Evolutionary conservation across 1,140 invertebrate genomes (phyloP), one percentile per base, ranked within the genome.

Genomic region (Drosophila chauvacae): DNA sequence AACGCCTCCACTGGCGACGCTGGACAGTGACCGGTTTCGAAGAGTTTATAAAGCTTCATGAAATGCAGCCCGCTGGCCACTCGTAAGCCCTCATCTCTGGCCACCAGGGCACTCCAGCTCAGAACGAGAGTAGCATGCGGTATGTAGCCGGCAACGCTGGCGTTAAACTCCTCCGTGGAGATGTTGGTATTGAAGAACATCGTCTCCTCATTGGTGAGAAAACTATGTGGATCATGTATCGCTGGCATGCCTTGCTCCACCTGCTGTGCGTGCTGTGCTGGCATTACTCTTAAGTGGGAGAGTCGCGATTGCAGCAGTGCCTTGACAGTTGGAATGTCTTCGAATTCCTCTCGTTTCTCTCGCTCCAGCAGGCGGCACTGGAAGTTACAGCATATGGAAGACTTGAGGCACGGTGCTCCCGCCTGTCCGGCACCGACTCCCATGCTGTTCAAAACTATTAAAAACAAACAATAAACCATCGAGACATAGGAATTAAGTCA

Each of bases 131-230:
- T 92, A 10, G 81, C 85, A 58, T 93, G 92, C n/a, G 84, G 77
- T 33, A 90, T 77, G 57, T 77, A 79, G 11, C 44, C 76, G 2
- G 80, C 70, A 18, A 92, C 45, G 58, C 81, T 82, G 39, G 77
- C 83, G 62, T 93, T 92, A 26, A 92, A 92, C 42, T 92, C 92
- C 51, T 93, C 92, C 7, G 80, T 81, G 23, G 76, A 88, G 20
- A 91, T 92, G 39, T 81, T 91, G 9, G 71, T 79, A 47, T 91
- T 90, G n/a, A 82, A 87, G 61, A 74, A 93, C 30, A 77, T 69
- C 0, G 92, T 92, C 66, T 93, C 92, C 57, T 92, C 78, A 33
- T 92, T 92, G 44, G 76, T 61, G 14, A 93, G 55, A 45, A 93
- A 93, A 18, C 91, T 86, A 30, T 88, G 80, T n/a, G 81, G 70